Evolutionary conservation across 2,797 vertebrate species (phyloP).

Genomic region (Acanthiza pusilla): DNA sequence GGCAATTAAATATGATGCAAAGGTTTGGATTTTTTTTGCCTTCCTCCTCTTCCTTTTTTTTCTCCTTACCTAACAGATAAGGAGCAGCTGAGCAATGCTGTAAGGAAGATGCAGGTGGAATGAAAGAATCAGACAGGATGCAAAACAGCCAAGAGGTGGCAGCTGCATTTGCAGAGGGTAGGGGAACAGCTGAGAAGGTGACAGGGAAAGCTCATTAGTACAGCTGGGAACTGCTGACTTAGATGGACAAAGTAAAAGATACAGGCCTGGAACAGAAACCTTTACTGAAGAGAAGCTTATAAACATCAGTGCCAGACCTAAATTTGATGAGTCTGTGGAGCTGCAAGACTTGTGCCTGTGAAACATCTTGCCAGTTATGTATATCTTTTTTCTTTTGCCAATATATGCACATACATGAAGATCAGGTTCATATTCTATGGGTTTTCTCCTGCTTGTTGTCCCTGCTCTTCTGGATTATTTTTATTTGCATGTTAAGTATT

Average conservation of each 20-base stretch:
- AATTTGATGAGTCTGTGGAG: not conserved
- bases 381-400: not conserved
- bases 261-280: not conserved
- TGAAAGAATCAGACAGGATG: not conserved
- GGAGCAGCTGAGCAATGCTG: not conserved
- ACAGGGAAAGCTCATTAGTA: not conserved
- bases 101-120: not conserved
- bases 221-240: not conserved
- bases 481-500: not conserved
- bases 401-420: not conserved
- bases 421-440: not conserved
- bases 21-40: not conserved
- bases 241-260: not conserved
- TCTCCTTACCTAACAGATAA: not conserved
- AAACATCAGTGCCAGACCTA: not conserved
- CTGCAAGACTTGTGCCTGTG: not conserved
- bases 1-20: not conserved
- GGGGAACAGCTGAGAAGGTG: not conserved
- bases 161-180: not conserved
- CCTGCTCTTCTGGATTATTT: not conserved
- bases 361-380: not conserved
- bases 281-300: not conserved
- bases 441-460: not conserved
- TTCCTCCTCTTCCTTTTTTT: accelerated
- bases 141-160: not conserved